These are phyloP conservation scores for Drosophila leonis DNA, from an alignment of 2,888 invertebrate species.

Conservation along the genomic window DNA sequence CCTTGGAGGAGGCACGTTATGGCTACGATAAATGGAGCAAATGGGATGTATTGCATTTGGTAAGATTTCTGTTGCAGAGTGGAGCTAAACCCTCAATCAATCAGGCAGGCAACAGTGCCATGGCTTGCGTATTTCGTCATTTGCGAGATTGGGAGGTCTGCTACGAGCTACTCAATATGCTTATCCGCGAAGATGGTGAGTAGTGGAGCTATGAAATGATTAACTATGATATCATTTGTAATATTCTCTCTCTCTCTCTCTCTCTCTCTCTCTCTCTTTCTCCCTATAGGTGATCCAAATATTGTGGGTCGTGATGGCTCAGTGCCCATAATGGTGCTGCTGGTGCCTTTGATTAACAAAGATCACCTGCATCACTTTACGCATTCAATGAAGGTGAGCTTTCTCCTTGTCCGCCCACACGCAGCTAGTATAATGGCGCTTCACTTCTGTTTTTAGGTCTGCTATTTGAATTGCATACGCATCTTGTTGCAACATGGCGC, in stretches of 20 bases:
- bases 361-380: slow-evolving; percentile 90
- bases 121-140: slow-evolving; percentile 90
- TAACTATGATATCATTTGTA: neutral
- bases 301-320: slow-evolving; percentile 90
- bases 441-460: slow-evolving; percentile 86
- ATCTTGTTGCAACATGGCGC: slow-evolving; percentile 90
- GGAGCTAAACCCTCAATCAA: slow-evolving; percentile 90
- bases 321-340: slow-evolving; percentile 90
- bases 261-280: too few species aligned
- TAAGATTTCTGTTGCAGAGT: slow-evolving; percentile 88
- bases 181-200: slow-evolving; percentile 85
- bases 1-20: slow-evolving; percentile 89
- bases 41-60: slow-evolving; percentile 90
- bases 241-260: neutral
- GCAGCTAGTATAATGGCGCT: neutral
- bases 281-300: slow-evolving; percentile 87
- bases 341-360: slow-evolving; percentile 91
- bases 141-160: slow-evolving; percentile 90
- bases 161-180: slow-evolving; percentile 85
- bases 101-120: slow-evolving; percentile 89
- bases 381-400: slow-evolving; percentile 89
- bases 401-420: too few species aligned
- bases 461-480: slow-evolving; percentile 90
- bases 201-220: neutral
- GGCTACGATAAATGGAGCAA: slow-evolving; percentile 91